Conservation (phyloP, 2,888 invertebrate species). For the Acanthosepion lycidas region DNA sequence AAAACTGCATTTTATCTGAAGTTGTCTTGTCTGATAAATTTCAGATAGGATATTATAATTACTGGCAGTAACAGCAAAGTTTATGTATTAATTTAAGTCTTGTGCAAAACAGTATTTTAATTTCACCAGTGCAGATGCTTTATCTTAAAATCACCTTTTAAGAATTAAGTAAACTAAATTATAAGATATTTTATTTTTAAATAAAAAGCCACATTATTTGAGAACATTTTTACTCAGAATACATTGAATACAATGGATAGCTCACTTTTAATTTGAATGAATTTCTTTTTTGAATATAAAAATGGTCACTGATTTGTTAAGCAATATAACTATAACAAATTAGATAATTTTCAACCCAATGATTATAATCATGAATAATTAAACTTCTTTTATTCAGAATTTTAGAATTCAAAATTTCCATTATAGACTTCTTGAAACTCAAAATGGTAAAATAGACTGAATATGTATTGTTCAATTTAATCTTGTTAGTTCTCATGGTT, state of each 20-base stretch:
- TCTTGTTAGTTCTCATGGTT: neutral
- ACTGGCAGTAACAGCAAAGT: too few relatives aligned
- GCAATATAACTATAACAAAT: neutral
- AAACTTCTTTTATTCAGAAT: too few relatives aligned
- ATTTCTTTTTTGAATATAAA: neutral
- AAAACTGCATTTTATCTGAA: too few relatives aligned
- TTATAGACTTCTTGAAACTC: neutral
- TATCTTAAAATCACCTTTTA: neutral
- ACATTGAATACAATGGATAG: neutral
- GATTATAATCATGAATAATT: neutral
- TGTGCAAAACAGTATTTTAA: too few relatives aligned
- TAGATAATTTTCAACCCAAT: neutral
- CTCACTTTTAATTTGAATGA: too few relatives aligned
- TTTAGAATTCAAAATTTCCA: neutral
- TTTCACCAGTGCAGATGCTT: neutral
- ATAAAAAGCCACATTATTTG: neutral
- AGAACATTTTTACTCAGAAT: neutral
- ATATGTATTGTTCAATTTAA: neutral
- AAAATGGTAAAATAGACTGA: neutral
- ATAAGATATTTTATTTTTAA: neutral
- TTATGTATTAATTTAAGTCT: too few relatives aligned
- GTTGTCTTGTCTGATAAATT: too few relatives aligned
- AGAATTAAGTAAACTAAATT: neutral
- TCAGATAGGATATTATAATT: too few relatives aligned
- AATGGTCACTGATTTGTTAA: neutral